Evolutionary conservation across 2,888 invertebrate species (phyloP).

Genomic region (Sminthurides aquaticus): DNA sequence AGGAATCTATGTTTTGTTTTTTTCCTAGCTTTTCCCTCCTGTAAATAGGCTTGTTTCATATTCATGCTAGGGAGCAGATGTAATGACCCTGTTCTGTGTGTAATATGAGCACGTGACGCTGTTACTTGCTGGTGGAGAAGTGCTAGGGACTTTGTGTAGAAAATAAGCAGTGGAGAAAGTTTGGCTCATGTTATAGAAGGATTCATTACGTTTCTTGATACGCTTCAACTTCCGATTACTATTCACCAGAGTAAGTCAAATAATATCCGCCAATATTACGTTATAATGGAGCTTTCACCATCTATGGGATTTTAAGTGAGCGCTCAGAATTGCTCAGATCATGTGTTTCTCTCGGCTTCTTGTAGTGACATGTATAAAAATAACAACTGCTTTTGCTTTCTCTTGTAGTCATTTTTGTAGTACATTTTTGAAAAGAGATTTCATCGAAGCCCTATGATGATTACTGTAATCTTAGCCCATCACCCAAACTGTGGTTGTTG

Average conservation of each 20-base stretch:
- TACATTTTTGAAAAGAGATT: background rate
- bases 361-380: background rate
- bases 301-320: background rate
- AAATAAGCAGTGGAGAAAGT: no score
- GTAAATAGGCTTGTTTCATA: background rate
- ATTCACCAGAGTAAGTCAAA: background rate
- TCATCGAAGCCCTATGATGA: background rate
- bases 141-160: no score
- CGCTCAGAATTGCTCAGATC: background rate
- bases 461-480: background rate
- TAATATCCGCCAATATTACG: background rate
- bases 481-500: background rate
- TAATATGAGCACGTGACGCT: background rate
- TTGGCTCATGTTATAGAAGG: no score
- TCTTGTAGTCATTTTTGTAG: background rate
- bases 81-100: background rate
- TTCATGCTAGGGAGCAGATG: background rate
- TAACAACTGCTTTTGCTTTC: background rate
- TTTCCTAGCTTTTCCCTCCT: background rate
- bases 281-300: background rate
- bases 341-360: background rate
- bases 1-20: no score
- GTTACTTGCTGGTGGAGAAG: no score
- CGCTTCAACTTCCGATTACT: background rate
- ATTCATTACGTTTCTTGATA: background rate